Evolutionary conservation across 2,797 vertebrate species (phyloP).

Genomic region (Glyptemys insculpta): DNA sequence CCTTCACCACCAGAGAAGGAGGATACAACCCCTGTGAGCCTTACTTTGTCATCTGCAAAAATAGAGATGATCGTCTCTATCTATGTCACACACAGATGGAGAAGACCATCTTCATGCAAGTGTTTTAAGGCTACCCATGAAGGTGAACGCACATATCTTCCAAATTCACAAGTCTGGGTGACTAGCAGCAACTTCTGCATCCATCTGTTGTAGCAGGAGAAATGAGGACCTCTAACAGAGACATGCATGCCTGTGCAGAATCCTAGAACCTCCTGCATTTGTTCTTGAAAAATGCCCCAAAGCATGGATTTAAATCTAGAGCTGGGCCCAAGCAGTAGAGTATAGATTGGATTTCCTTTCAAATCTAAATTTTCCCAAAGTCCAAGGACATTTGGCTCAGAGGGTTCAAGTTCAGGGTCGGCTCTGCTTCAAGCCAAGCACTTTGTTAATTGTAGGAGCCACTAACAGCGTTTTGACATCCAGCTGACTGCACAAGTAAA

Average conservation of each 20-base stretch:
- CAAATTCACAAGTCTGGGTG: neutral
- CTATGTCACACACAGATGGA: neutral
- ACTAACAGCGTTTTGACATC: neutral
- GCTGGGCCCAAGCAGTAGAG: accelerated
- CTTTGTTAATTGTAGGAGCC: neutral
- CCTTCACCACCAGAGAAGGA: neutral
- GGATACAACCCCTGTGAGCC: neutral
- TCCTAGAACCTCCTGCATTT: neutral
- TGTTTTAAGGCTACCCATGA: neutral
- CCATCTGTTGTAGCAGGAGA: neutral
- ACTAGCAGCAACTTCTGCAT: neutral
- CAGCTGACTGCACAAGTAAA: neutral
- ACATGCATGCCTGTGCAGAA: neutral
- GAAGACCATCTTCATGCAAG: neutral
- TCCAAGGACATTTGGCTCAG: neutral
- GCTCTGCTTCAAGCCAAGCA: neutral
- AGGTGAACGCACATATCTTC: neutral
- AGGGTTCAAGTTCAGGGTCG: neutral
- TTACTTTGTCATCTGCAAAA: neutral
- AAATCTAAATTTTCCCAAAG: neutral
- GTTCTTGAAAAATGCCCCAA: accelerated
- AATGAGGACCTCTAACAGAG: accelerated
- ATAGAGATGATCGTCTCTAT: neutral
- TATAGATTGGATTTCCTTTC: neutral
- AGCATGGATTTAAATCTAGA: neutral